Percentiles rank a stretch among this genome's conserved stretches.
Evolutionary conservation across 2,113 vertebrate genomes (phyloP).

Genomic region (Osmerus eperlanus): DNA sequence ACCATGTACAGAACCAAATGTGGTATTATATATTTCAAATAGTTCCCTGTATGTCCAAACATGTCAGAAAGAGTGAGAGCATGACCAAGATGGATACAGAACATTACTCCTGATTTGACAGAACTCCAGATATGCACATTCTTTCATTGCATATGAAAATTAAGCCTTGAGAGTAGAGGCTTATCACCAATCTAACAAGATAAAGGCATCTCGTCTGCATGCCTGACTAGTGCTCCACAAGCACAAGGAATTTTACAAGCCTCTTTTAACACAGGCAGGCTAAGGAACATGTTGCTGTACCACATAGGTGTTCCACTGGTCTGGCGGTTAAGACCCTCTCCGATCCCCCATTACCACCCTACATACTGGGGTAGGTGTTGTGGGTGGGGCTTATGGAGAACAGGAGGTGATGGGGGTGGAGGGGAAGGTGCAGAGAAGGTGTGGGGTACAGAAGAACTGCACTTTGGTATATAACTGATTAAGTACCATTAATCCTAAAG

Average conservation of each 20-base stretch:
- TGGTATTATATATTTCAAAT: too few species aligned
- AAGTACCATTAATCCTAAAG: too few species aligned
- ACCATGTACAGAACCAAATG: too few species aligned
- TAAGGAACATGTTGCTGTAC: background rate
- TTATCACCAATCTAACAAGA: conserved; percentile 6
- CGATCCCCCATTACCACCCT: too few species aligned
- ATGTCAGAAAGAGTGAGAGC: background rate
- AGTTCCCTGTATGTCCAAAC: background rate
- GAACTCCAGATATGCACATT: conserved; percentile 14
- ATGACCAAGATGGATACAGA: conserved; percentile 14
- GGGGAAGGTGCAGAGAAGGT: too few species aligned
- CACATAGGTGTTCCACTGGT: background rate
- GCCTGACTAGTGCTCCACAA: conserved; percentile 12
- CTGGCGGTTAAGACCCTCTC: background rate
- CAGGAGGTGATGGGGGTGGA: too few species aligned
- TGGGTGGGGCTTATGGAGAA: too few species aligned
- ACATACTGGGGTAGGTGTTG: too few species aligned
- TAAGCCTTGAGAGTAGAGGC: conserved; percentile 5
- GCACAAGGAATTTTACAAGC: conserved; percentile 4
- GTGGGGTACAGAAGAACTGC: too few species aligned
- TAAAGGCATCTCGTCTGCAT: conserved; percentile 8
- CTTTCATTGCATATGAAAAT: conserved; percentile 21
- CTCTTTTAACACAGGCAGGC: background rate
- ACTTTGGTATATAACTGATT: too few species aligned
- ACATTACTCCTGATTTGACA: conserved; percentile 17